A percentile compares a stretch with the other conserved stretches of the same genome.
These are phyloP conservation scores for Illadopsis cleaveri DNA, from an alignment of 2,113 vertebrate genomes.

Conservation along the genomic window DNA sequence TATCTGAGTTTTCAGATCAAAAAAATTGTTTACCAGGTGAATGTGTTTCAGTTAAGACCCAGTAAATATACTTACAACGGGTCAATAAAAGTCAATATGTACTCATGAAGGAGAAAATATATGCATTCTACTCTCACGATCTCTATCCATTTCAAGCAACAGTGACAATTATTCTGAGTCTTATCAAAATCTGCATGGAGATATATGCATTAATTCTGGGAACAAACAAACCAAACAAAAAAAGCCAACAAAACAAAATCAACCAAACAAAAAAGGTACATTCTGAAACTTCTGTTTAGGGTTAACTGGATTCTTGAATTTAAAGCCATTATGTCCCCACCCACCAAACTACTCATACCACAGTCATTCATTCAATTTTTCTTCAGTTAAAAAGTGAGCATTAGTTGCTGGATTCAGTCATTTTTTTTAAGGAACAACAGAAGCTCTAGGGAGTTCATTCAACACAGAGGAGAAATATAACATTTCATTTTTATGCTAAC, in stretches of 20 bases:
- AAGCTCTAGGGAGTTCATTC: not conserved
- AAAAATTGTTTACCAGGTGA: not conserved
- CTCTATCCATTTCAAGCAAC: not conserved
- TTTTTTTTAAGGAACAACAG: not conserved
- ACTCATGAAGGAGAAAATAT: not conserved
- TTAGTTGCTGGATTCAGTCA: not conserved
- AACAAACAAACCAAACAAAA: not conserved
- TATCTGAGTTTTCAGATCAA: not conserved
- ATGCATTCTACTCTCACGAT: not conserved
- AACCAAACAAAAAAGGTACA: not conserved
- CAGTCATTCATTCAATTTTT: not conserved
- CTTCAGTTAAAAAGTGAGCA: not conserved
- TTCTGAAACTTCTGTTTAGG: not conserved
- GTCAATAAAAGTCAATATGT: not conserved
- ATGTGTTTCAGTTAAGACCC: not conserved
- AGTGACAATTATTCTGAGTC: not conserved
- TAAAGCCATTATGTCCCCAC: not conserved
- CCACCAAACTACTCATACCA: not conserved
- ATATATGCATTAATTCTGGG: not conserved
- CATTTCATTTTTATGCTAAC: not conserved
- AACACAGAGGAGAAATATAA: not conserved
- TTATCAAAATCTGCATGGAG: not conserved
- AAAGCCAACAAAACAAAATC: not conserved
- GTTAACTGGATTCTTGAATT: not conserved
- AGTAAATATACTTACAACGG: not conserved